Conservation (phyloP, 2,888 invertebrate genomes). For the Lasioglossum pauxillum region DNA sequence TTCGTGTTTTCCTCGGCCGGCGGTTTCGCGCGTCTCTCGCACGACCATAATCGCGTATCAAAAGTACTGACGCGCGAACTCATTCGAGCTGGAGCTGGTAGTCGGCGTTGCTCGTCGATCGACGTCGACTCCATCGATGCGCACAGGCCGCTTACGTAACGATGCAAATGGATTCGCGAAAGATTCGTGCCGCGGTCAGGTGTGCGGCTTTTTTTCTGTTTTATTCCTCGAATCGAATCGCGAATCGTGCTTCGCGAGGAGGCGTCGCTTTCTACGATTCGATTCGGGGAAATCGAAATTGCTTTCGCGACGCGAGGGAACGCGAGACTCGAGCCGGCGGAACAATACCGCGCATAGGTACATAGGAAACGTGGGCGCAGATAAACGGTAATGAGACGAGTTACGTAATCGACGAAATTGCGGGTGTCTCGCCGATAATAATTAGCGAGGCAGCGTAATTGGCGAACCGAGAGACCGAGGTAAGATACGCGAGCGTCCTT, state of each 20-base stretch:
- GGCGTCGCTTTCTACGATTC: background rate
- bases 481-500: constrained; percentile 7
- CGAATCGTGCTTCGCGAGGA: background rate
- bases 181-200: constrained; percentile 9
- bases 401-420: constrained; percentile 61
- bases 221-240: background rate
- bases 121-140: constrained; percentile 32
- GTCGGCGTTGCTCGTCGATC: constrained; percentile 7
- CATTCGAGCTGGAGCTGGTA: background rate
- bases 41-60: constrained; percentile 11
- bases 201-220: background rate
- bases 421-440: constrained; percentile 53
- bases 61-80: constrained; percentile 30
- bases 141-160: constrained; percentile 27
- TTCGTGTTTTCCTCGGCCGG: constrained; percentile 32
- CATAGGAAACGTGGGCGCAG: constrained; percentile 35
- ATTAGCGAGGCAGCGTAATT: constrained; percentile 54
- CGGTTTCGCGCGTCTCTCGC: constrained; percentile 26
- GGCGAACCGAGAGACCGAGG: constrained; percentile 41
- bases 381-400: constrained; percentile 45
- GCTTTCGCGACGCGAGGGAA: background rate
- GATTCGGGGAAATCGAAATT: background rate
- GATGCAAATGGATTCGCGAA: constrained; percentile 37
- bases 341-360: constrained; percentile 23
- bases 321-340: background rate